These are phyloP conservation scores for Cyaniris semiargus DNA, from an alignment of 2,888 invertebrate species.

Conservation along the genomic window DNA sequence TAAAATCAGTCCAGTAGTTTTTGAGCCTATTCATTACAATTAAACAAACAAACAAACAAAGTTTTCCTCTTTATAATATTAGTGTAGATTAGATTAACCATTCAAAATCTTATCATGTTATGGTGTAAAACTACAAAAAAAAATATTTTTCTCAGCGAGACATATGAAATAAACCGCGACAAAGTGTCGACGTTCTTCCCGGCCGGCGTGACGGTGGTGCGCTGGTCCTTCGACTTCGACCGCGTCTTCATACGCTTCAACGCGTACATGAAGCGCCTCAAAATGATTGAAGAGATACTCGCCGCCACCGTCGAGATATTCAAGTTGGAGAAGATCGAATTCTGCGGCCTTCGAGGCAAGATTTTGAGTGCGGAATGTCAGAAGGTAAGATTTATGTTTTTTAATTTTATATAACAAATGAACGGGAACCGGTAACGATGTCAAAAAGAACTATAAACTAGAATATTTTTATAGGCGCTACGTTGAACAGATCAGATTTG, in stretches of 20 bases:
- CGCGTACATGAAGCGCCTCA: conserved; percentile 82
- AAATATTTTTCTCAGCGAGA: conserved; percentile 49
- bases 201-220: conserved; percentile 79
- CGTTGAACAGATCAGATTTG: no score
- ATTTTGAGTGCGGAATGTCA: conserved; percentile 77
- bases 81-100: no score
- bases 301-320: conserved; percentile 89
- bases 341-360: conserved; percentile 85
- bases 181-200: conserved; percentile 79
- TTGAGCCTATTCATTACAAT: no score
- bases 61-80: no score
- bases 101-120: no score
- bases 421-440: no score
- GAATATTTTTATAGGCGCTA: no score
- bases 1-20: no score
- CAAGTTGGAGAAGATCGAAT: conserved; percentile 92
- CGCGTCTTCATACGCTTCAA: conserved; percentile 85
- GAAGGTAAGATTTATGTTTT: conserved; percentile 52
- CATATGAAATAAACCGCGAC: conserved; percentile 76
- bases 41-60: no score
- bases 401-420: background rate
- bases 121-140: no score
- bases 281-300: conserved; percentile 85
- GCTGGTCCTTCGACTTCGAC: conserved; percentile 88
- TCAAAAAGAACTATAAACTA: no score